Conservation (phyloP, 1,140 invertebrate species). For the Ectropis grisescens region DNA sequence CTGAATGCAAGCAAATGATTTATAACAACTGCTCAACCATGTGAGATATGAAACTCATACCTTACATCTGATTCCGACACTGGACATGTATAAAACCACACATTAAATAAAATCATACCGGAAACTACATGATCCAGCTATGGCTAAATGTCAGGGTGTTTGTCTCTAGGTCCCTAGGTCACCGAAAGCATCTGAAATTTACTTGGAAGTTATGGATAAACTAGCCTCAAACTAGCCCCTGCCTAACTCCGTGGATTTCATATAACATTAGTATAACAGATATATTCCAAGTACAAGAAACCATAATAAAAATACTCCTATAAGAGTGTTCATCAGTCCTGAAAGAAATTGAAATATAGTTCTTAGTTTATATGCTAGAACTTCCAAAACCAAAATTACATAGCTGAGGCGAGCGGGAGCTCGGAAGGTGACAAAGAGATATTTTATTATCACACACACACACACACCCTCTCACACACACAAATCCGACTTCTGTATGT, state of each 20-base stretch:
- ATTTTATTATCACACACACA: too few relatives aligned
- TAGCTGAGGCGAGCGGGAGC: constrained; percentile 6
- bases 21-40: too few relatives aligned
- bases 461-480: too few relatives aligned
- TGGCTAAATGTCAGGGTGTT: constrained; percentile 19
- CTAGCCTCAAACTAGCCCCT: constrained; percentile 20
- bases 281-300: constrained; percentile 10
- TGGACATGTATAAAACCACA: too few relatives aligned
- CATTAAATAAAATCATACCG: too few relatives aligned
- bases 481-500: too few relatives aligned
- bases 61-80: too few relatives aligned
- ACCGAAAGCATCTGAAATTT: constrained; percentile 18
- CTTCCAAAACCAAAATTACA: constrained; percentile 6
- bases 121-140: too few relatives aligned
- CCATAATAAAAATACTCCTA: constrained; percentile 14
- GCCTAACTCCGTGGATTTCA: constrained; percentile 17
- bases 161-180: too few relatives aligned
- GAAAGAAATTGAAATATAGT: constrained; percentile 9
- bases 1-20: too few relatives aligned
- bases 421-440: constrained; percentile 10
- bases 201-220: constrained; percentile 17
- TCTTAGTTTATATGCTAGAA: constrained; percentile 3
- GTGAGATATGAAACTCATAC: too few relatives aligned
- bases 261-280: constrained; percentile 15
- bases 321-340: too few relatives aligned